Evolutionary conservation across 92 coral and sea anemone genomes (phyloP).

Genomic region (Chrysogorgia sp.): DNA sequence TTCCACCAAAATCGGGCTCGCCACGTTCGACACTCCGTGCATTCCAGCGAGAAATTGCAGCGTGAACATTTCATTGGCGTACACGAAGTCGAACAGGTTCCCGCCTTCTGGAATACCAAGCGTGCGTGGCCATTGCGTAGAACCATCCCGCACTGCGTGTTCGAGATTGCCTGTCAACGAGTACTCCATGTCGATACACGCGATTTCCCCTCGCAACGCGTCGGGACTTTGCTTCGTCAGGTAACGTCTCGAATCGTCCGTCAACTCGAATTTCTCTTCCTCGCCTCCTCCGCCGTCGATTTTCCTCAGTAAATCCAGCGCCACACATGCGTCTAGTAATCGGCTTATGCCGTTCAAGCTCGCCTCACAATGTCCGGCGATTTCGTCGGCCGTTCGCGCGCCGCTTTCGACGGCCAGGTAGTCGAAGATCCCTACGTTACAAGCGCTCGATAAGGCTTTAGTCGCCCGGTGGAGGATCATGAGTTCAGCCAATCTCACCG

Average conservation of each 20-base stretch:
- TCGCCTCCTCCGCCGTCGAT: background rate
- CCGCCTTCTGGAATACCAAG: conserved; percentile 44
- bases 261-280: conserved; percentile 9
- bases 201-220: conserved; percentile 35
- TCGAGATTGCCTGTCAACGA: conserved; percentile 66
- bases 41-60: conserved; percentile 36
- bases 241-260: conserved; percentile 13
- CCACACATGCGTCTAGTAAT: conserved; percentile 24
- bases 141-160: conserved; percentile 71
- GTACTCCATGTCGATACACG: conserved; percentile 43
- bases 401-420: conserved; percentile 1
- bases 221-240: conserved; percentile 20
- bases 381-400: conserved; percentile 17
- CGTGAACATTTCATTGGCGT: conserved; percentile 45
- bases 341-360: conserved; percentile 1
- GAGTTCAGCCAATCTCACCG: conserved; percentile 31
- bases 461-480: conserved; percentile 34
- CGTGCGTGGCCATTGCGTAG: conserved; percentile 59
- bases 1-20: conserved; percentile 27
- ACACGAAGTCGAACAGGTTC: conserved; percentile 25
- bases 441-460: conserved; percentile 32
- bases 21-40: conserved; percentile 44
- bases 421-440: conserved; percentile 37
- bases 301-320: conserved; percentile 7
- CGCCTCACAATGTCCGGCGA: conserved; percentile 24